Percentiles rank a stretch among this genome's conserved stretches.
phyloP scores from a whole-genome alignment of 1,140 invertebrate species.

The Gryllus bimaculatus region DNA sequence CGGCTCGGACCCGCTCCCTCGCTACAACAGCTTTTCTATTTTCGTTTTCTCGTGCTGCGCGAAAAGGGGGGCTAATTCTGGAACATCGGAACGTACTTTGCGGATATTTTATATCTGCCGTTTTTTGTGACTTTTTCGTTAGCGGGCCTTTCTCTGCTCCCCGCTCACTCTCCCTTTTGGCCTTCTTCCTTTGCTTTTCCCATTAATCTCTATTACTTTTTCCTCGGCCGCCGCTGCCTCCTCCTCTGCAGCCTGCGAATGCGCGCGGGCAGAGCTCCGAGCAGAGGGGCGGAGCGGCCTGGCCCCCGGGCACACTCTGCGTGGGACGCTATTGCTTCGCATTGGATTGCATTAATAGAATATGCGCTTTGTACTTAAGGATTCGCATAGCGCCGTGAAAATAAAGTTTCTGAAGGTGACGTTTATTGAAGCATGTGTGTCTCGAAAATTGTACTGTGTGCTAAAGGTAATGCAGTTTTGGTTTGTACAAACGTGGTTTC shows the following conservation, averaged over 20 bases:
- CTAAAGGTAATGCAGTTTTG: too few relatives aligned
- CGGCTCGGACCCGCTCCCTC: background rate
- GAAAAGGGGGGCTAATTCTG: background rate
- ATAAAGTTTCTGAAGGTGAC: too few relatives aligned
- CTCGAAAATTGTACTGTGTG: too few relatives aligned
- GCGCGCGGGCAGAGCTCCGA: too few relatives aligned
- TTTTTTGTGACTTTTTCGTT: background rate
- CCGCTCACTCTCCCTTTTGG: background rate
- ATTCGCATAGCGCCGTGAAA: too few relatives aligned
- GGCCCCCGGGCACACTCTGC: too few relatives aligned
- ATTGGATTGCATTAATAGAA: too few relatives aligned
- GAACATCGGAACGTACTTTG: background rate
- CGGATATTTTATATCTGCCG: background rate
- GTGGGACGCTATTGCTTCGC: too few relatives aligned
- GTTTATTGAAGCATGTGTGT: too few relatives aligned
- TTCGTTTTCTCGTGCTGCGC: background rate
- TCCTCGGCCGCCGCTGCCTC: background rate
- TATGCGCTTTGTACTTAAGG: too few relatives aligned
- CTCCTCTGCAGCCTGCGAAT: background rate
- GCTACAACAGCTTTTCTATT: background rate
- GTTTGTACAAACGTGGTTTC: too few relatives aligned
- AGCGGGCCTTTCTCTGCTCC: background rate
- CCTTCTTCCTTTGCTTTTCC: background rate
- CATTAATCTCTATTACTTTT: slow-evolving; percentile 2
- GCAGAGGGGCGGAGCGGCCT: too few relatives aligned